phyloP scores from a whole-genome alignment of 1,140 invertebrate genomes.

The Drosophila saltans region DNA sequence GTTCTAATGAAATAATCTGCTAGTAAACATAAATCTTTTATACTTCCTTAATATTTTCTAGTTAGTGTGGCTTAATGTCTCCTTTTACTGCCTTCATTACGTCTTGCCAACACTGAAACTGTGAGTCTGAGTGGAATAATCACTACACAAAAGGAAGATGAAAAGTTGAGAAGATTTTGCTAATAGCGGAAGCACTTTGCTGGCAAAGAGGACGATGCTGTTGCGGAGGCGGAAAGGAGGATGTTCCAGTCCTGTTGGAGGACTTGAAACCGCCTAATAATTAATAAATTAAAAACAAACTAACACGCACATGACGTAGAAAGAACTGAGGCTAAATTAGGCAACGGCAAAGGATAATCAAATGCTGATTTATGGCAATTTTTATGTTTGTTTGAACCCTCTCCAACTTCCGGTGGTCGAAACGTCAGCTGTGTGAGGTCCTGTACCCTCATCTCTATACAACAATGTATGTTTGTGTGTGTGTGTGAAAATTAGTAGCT shows the following conservation, averaged over 20 bases:
- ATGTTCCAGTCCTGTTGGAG: constrained; percentile 13
- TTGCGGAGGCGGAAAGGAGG: background rate
- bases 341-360: constrained; percentile 68
- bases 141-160: constrained; percentile 14
- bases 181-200: constrained; percentile 70
- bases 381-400: constrained; percentile 22
- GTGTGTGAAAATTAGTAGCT: constrained; percentile 80
- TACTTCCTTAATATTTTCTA: too few species aligned
- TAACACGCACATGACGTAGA: constrained; percentile 71
- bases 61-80: background rate
- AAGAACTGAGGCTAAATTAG: constrained; percentile 56
- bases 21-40: too few species aligned
- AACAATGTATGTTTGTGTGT: constrained; percentile 25
- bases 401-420: constrained; percentile 60
- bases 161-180: constrained; percentile 54
- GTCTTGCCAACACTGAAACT: constrained; percentile 2
- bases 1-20: too few species aligned
- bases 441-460: constrained; percentile 48
- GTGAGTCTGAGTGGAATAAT: constrained; percentile 12
- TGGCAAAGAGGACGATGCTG: background rate
- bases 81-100: background rate
- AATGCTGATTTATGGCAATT: constrained; percentile 81
- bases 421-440: constrained; percentile 78
- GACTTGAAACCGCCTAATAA: constrained; percentile 68
- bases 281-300: constrained; percentile 80